These are phyloP conservation scores for Drosophila kurseongensis DNA, from an alignment of 1,140 invertebrate genomes.

Conservation along the genomic window DNA sequence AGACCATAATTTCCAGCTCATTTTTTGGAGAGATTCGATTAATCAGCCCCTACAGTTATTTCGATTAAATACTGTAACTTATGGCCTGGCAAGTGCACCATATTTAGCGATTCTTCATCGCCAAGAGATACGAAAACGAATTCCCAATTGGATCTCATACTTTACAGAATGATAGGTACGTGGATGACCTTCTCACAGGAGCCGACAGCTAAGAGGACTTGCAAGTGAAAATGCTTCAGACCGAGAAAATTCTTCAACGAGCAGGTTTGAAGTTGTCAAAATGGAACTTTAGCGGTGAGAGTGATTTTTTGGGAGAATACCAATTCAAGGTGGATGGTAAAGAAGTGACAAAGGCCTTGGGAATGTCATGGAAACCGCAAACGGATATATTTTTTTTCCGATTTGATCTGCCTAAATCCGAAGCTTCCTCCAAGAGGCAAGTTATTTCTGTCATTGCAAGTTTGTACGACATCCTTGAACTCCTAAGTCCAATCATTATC, in stretches of 20 bases:
- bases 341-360: no score
- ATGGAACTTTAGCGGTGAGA: background rate
- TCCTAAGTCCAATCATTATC: background rate
- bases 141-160: background rate
- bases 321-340: no score
- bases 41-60: background rate
- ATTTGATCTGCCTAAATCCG: background rate
- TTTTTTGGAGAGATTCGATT: background rate
- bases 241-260: background rate
- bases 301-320: no score
- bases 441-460: background rate
- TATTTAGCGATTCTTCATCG: constrained; percentile 2
- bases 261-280: background rate
- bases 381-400: background rate
- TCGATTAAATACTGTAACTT: constrained; percentile 3
- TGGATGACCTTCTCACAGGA: background rate
- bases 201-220: background rate
- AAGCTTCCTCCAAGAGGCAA: background rate
- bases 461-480: background rate
- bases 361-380: no score
- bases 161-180: background rate
- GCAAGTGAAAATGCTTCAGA: constrained; percentile 1
- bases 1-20: no score
- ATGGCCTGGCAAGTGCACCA: no score
- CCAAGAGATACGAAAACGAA: background rate